Percentiles rank a stretch among this genome's conserved stretches.
phyloP scores from a whole-genome alignment of 2,113 vertebrate genomes.

The Albula goreensis region DNA sequence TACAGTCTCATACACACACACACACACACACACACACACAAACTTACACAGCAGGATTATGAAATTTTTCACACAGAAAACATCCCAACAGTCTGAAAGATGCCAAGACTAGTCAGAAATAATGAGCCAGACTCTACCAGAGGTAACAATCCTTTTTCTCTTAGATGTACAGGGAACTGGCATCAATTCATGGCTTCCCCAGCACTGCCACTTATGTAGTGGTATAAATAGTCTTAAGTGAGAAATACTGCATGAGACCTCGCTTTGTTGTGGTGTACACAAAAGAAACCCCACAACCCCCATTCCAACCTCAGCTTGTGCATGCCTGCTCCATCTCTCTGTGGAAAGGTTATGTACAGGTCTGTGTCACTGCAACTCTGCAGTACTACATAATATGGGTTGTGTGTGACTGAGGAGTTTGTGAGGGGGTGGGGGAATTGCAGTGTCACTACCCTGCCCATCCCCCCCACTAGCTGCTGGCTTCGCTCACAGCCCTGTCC shows the following conservation, averaged over 20 bases:
- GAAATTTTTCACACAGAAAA: neutral
- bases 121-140: neutral
- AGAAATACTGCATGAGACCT: neutral
- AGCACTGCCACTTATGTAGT: neutral
- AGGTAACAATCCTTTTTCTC: neutral
- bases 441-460: neutral
- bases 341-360: neutral
- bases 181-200: neutral
- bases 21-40: conserved; percentile 25
- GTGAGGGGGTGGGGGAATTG: neutral
- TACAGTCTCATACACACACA: neutral
- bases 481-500: neutral
- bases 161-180: neutral
- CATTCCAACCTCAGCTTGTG: neutral
- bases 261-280: neutral
- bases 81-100: neutral
- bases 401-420: neutral
- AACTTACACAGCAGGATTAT: conserved; percentile 11
- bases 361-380: neutral
- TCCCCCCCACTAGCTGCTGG: neutral
- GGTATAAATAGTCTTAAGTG: neutral
- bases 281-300: neutral
- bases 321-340: neutral
- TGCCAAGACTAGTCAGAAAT: neutral
- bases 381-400: neutral